Evolutionary conservation across 1,140 invertebrate species (phyloP), one percentile per base, ranked within the genome.

Genomic region (Pararge aegeria): DNA sequence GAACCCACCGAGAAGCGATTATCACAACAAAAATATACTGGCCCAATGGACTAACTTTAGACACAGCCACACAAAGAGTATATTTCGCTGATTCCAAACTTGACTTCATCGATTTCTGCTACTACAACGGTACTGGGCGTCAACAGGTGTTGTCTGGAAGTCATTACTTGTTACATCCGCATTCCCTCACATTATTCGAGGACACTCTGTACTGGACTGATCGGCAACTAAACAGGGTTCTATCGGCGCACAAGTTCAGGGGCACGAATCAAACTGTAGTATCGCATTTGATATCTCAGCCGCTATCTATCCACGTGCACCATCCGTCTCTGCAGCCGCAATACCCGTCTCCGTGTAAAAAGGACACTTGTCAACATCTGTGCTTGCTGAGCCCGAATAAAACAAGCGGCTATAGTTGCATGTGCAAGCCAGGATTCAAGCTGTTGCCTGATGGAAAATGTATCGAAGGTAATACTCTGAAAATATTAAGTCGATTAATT

Each of bases 51-150:
- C 85, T 99, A 0, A 97, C 98, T 0, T 84, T 99, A 12, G 98
- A 99, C 78, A 96, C 97, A 5, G 96, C 98, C 0, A 99, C 95
- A 1, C 95, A 97, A 78, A 90, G 98, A 30, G 94, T 99, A 0
- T 99, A 99, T 80, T 99, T 99, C 85, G 98, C 98, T 5, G 98
- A 99, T 87, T 98, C 97, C 0, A 98, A 99, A 79, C 84, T 99
- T 10, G 98, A 99, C 79, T 99, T 98, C 67, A 99, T 99, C 46
- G 98, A 99, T 80, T 99, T 98, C 77, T 99, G 98, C 76, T 95
- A 98, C 70, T 99, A 99, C 86, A 97, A 99, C 76, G 98, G 98
- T 13, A 94, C 93, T 0, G 95, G 96, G 4, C 90, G 98, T 21
- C 94, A 96, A 57, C 97, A 98, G 90, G 96, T 97, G 0, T 81